These are phyloP conservation scores for Ceratosolen fusciceps DNA, from an alignment of 1,140 invertebrate genomes.

Conservation along the genomic window DNA sequence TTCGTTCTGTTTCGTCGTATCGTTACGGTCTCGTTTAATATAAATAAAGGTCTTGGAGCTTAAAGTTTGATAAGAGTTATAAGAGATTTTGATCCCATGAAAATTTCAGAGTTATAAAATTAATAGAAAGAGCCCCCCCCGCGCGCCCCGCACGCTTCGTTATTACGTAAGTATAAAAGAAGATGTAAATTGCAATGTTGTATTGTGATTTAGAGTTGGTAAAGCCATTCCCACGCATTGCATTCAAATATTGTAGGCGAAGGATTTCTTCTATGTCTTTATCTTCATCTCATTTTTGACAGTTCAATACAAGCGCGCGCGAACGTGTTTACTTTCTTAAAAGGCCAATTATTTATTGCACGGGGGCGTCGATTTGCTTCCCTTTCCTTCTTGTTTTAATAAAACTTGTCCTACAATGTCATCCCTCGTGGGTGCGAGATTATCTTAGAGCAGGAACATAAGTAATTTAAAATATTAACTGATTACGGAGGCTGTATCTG, in stretches of 20 bases:
- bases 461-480: background rate
- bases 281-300: background rate
- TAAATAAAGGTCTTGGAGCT: too few species aligned
- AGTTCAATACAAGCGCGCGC: background rate
- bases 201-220: conserved; percentile 25
- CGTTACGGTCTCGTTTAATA: too few species aligned
- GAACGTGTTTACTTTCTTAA: too few species aligned
- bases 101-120: background rate
- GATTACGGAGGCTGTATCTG: background rate
- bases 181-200: background rate
- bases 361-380: too few species aligned
- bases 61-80: too few species aligned
- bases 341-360: too few species aligned
- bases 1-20: too few species aligned
- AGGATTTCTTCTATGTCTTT: conserved; percentile 8
- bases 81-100: too few species aligned
- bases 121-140: background rate
- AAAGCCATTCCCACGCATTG: conserved; percentile 5
- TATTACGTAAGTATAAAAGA: conserved; percentile 25
- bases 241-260: background rate
- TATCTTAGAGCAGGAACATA: background rate
- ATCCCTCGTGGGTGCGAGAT: background rate
- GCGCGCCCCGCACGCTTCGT: conserved; percentile 24
- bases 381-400: too few species aligned
- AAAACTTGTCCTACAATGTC: background rate